Base-by-base conservation (phyloP, 2,797 vertebrate genomes). In the Adelosebastes latens region DNA sequence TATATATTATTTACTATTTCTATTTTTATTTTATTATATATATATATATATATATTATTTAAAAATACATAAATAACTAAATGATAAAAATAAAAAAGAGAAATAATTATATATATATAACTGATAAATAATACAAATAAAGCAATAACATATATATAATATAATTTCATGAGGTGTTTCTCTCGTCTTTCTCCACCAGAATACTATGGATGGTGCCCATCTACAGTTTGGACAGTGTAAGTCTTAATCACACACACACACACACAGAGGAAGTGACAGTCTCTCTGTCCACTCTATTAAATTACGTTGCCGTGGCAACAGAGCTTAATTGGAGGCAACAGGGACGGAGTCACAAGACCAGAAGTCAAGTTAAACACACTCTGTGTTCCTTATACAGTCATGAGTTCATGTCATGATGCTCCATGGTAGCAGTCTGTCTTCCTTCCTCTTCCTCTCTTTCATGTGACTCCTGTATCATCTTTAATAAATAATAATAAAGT, bases 151-250 rank as follows among this genome's bases (percentile, higher is more conserved):
- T 34, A 34, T 32, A 34, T 31, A 31, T 31, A 8, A 31, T 34
- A 32, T 32, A 0, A 32, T 32, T 34, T 34, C 32, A 34, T 34
- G 42, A 16, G 6, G 2, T 42, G 13, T 42, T 42, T 16, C 42
- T 55, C 52, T 55, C 2, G 5, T 82, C 22, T 73, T 2, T 29
- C 22, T 59, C 13, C 27, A 2, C 3, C 64, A 99, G 98, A 89
- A 99, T 99, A 88, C 95, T 99, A 42, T 99, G 98, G 98, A 99
- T 99, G 98, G 98, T 99, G 75, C 98, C 98, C 0, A 98, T 99
- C 93, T 99, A 98, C 95, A 99, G 98, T 89, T 92, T 99, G 94
- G 98, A 99, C 94, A 99, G 98, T 77, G 98, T 99, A 96, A 98
- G 98, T 98, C 89, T 70, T 36, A 8, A 5, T n/a, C 8, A 56